phyloP scores from a whole-genome alignment of 2,113 vertebrate species.

The Thamnophis sirtalis region DNA sequence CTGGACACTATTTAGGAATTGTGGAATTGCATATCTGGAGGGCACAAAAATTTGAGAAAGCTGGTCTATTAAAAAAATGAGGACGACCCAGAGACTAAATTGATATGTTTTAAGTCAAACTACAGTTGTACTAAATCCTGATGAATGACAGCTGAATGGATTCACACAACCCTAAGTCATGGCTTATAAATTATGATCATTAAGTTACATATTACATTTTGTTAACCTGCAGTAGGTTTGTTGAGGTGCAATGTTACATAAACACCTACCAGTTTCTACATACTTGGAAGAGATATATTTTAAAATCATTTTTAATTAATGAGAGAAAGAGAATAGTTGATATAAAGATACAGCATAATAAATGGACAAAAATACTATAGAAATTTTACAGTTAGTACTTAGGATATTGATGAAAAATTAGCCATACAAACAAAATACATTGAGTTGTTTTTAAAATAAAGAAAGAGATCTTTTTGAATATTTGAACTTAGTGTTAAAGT shows the following conservation, averaged over 20 bases:
- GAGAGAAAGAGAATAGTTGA: neutral
- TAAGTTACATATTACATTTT: neutral
- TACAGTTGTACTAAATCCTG: neutral
- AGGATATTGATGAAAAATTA: neutral
- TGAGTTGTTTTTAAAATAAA: neutral
- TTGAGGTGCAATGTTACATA: neutral
- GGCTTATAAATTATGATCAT: neutral
- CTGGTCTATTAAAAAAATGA: neutral
- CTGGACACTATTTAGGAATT: neutral
- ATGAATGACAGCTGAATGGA: neutral
- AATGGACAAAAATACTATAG: neutral
- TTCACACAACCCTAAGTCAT: neutral
- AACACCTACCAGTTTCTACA: neutral
- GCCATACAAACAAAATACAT: neutral
- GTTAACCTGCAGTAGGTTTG: neutral
- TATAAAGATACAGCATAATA: neutral
- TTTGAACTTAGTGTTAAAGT: neutral
- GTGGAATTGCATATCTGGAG: neutral
- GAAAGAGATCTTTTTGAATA: neutral
- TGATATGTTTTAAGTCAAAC: neutral
- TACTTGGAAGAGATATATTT: neutral
- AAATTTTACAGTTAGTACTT: neutral
- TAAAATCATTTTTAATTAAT: neutral
- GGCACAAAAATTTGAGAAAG: neutral
- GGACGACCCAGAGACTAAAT: neutral